A percentile compares a stretch with the other conserved stretches of the same genome.
Conservation (phyloP, 2,113 vertebrate species). For the Eretmochelys imbricata region DNA sequence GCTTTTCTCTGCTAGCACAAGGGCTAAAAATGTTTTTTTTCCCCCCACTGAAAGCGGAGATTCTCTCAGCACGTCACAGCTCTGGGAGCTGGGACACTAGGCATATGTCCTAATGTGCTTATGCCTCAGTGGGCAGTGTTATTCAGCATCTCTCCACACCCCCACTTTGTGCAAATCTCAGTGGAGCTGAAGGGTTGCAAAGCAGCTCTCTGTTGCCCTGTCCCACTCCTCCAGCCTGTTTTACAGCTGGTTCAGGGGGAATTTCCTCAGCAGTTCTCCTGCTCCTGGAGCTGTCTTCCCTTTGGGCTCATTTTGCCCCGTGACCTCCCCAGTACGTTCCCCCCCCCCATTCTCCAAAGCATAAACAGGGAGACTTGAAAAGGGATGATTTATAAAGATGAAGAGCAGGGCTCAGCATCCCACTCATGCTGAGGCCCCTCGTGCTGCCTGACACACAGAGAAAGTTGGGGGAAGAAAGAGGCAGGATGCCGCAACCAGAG, state of each 20-base stretch:
- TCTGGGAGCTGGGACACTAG: background rate
- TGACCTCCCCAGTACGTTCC: background rate
- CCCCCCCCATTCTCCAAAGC: background rate
- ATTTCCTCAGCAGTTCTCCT: background rate
- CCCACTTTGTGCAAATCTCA: background rate
- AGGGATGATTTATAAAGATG: background rate
- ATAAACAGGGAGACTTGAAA: background rate
- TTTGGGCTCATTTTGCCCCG: background rate
- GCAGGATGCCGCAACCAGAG: background rate
- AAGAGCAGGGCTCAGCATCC: background rate
- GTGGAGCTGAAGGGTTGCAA: background rate
- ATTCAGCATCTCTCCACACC: background rate
- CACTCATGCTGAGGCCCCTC: background rate
- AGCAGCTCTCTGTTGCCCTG: background rate
- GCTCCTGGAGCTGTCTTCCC: background rate
- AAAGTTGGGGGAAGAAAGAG: background rate
- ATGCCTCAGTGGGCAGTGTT: background rate
- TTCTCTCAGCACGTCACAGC: background rate
- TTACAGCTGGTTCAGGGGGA: background rate
- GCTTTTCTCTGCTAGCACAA: conserved; percentile 3
- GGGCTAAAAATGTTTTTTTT: background rate
- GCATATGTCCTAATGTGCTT: background rate
- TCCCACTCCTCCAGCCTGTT: background rate
- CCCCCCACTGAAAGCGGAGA: background rate
- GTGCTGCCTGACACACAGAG: background rate